Conservation (phyloP, 2,797 vertebrate species). For the Enteromius argenteus region DNA sequence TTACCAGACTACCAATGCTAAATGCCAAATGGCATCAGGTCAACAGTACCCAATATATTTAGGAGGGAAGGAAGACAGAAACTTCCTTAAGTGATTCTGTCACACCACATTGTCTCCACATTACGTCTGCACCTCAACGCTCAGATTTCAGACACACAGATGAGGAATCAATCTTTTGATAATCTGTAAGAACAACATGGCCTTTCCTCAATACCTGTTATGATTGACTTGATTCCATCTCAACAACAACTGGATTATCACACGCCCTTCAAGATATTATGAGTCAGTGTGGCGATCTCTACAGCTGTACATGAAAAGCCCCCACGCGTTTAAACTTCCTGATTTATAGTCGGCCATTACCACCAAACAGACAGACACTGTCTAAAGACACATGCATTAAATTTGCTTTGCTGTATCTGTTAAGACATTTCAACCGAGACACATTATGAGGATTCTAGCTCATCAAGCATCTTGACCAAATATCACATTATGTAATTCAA, state of each 20-base stretch:
- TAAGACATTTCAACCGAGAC: not conserved
- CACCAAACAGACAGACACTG: not conserved
- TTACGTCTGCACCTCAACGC: slow-evolving; percentile 17
- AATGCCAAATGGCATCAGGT: slow-evolving; percentile 31
- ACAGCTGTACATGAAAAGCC: not conserved
- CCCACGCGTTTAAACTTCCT: not conserved
- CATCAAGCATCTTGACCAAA: not conserved
- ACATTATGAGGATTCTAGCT: not conserved
- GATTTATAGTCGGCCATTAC: not conserved
- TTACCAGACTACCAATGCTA: slow-evolving; percentile 7
- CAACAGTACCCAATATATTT: slow-evolving; percentile 20
- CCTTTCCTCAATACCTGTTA: slow-evolving; percentile 17
- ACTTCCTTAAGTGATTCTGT: slow-evolving; percentile 41
- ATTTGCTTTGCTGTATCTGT: slow-evolving; percentile 13
- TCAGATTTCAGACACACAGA: not conserved
- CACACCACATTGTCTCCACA: slow-evolving; percentile 43
- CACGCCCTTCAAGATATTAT: slow-evolving; percentile 31
- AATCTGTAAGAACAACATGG: slow-evolving; percentile 42
- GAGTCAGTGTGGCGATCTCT: slow-evolving; percentile 19
- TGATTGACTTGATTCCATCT: slow-evolving; percentile 31
- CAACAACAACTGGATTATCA: slow-evolving; percentile 40
- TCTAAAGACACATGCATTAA: not conserved
- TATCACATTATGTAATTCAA: slow-evolving; percentile 27
- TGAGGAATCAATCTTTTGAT: slow-evolving; percentile 37
- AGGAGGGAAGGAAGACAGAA: slow-evolving; percentile 17